Percentiles rank a stretch among this genome's conserved stretches.
These are phyloP conservation scores for Podocnemis expansa DNA, from an alignment of 2,113 vertebrate species.

Conservation along the genomic window DNA sequence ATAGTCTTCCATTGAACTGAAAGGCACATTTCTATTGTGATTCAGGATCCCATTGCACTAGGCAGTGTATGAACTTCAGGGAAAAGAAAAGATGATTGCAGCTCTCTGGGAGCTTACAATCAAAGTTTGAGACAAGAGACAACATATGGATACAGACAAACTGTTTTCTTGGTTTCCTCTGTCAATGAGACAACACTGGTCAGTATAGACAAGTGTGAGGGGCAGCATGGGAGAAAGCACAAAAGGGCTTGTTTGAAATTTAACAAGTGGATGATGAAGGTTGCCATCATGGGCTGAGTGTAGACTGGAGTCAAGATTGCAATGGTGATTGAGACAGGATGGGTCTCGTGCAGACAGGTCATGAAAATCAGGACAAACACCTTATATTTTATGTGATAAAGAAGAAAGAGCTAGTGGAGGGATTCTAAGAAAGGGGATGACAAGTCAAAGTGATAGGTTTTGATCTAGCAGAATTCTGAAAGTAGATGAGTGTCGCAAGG, in stretches of 20 bases:
- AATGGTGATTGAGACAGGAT: background rate
- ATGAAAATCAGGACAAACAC: background rate
- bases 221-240: background rate
- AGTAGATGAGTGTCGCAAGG: background rate
- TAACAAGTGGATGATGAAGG: background rate
- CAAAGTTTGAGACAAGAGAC: too few species aligned
- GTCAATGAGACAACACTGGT: background rate
- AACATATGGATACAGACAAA: too few species aligned
- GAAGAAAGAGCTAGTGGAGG: background rate
- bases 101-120: too few species aligned
- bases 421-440: background rate
- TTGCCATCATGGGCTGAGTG: too few species aligned
- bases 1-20: too few species aligned
- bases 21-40: too few species aligned
- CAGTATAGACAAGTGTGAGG: background rate
- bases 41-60: too few species aligned
- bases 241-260: background rate
- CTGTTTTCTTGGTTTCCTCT: too few species aligned
- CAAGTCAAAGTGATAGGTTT: background rate
- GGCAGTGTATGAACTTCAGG: too few species aligned
- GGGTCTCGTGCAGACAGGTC: background rate
- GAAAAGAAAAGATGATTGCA: too few species aligned
- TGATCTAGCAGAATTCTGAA: background rate
- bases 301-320: background rate
- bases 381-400: background rate